Evolutionary conservation across 2,113 vertebrate genomes (phyloP).

Genomic region (Mionectes macconnelli): DNA sequence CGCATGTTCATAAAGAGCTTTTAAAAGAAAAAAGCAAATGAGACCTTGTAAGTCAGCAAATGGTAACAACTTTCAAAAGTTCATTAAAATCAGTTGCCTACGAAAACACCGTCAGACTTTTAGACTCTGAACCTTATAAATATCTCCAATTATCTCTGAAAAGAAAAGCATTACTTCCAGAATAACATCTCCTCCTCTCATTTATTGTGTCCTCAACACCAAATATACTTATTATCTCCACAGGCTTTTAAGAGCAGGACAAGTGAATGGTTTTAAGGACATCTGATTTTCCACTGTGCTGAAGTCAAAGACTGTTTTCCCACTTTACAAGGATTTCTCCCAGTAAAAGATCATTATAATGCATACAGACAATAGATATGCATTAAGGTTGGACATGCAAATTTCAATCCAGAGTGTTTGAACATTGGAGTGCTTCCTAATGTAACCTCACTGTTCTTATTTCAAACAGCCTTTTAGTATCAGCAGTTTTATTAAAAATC

Average conservation of each 20-base stretch:
- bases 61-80: background rate
- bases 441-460: background rate
- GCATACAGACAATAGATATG: background rate
- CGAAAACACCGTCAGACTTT: background rate
- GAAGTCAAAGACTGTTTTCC: background rate
- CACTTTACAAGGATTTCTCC: background rate
- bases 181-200: background rate
- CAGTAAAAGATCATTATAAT: background rate
- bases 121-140: background rate
- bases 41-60: background rate
- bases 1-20: rapidly evolving
- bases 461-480: background rate
- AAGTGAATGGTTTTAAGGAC: background rate
- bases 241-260: background rate
- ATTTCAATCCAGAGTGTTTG: background rate
- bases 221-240: background rate
- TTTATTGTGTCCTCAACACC: background rate
- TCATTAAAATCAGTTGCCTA: background rate
- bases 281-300: background rate
- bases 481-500: background rate
- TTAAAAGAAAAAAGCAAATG: background rate
- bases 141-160: background rate
- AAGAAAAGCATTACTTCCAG: background rate
- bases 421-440: background rate
- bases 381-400: background rate